These are phyloP conservation scores for Cybosia mesomella DNA, from an alignment of 2,888 invertebrate genomes.

Conservation along the genomic window DNA sequence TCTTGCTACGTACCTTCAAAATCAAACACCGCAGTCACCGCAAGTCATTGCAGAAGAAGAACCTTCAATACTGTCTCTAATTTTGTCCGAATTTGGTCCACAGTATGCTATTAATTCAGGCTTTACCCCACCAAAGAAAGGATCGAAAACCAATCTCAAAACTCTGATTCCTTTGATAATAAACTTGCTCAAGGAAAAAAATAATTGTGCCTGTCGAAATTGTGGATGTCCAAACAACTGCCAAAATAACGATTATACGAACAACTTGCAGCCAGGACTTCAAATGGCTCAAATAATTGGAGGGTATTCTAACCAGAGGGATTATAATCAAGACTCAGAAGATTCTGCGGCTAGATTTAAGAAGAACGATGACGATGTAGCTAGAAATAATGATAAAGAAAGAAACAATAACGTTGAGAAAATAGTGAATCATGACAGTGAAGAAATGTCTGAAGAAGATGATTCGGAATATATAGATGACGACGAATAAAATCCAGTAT, in stretches of 20 bases:
- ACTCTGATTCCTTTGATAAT: conserved; percentile 73
- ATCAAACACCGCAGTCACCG: conserved; percentile 38
- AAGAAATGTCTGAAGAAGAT: conserved; percentile 58
- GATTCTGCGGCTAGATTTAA: conserved; percentile 8
- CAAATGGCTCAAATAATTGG: conserved; percentile 54
- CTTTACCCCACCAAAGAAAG: conserved; percentile 42
- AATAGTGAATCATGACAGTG: conserved; percentile 44
- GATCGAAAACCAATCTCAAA: conserved; percentile 66
- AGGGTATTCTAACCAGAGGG: conserved; percentile 63
- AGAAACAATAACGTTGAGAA: conserved; percentile 30
- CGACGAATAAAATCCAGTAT: conserved; percentile 33
- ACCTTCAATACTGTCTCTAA: conserved; percentile 48
- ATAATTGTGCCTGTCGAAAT: conserved; percentile 57
- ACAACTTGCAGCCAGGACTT: conserved; percentile 40
- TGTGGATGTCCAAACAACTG: conserved; percentile 53
- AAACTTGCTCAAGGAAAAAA: conserved; percentile 71
- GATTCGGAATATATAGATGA: conserved; percentile 53
- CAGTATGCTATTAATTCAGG: conserved; percentile 39
- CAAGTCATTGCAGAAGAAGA: conserved; percentile 35
- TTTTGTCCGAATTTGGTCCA: conserved; percentile 53
- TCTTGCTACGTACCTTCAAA: conserved; percentile 30
- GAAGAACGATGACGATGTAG: conserved; percentile 20
- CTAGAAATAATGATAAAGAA: conserved; percentile 28
- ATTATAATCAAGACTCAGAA: conserved; percentile 47
- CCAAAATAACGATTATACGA: conserved; percentile 23